phyloP scores from a whole-genome alignment of 2,113 vertebrate species.

The Melanerpes aurifrons region DNA sequence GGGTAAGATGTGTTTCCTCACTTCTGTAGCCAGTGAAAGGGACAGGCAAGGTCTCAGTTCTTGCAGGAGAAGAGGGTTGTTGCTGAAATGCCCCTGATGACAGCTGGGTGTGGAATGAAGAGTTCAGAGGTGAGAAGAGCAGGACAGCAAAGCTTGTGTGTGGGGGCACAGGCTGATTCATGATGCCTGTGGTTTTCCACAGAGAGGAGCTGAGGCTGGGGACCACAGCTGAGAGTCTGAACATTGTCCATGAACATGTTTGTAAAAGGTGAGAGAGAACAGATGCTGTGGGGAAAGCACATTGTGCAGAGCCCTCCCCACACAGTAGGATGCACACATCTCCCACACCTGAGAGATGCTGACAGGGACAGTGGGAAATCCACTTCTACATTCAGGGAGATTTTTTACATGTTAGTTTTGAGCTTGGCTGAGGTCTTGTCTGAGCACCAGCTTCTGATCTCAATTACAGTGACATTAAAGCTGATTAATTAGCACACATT shows the following conservation, averaged over 20 bases:
- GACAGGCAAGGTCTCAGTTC: background rate
- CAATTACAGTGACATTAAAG: background rate
- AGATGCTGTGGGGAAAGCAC: background rate
- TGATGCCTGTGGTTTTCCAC: background rate
- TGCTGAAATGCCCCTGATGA: background rate
- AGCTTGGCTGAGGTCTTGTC: background rate
- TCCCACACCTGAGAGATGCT: background rate
- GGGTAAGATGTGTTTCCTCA: background rate
- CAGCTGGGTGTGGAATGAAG: background rate
- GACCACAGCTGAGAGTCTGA: background rate
- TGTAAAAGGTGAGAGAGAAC: background rate
- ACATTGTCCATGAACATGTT: rapidly evolving
- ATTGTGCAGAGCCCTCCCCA: background rate
- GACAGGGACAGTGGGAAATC: background rate
- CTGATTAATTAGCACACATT: background rate
- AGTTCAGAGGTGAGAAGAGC: background rate
- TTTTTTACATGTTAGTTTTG: background rate
- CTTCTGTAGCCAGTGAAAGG: background rate
- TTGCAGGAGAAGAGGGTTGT: background rate
- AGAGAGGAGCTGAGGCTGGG: background rate
- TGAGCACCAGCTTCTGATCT: background rate
- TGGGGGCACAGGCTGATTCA: rapidly evolving
- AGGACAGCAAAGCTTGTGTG: background rate
- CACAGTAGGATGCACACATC: background rate
- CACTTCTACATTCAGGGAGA: background rate